Evolutionary conservation across 2,113 vertebrate species (phyloP), one percentile per base, ranked within the genome.

Genomic region (Pithys albifrons): DNA sequence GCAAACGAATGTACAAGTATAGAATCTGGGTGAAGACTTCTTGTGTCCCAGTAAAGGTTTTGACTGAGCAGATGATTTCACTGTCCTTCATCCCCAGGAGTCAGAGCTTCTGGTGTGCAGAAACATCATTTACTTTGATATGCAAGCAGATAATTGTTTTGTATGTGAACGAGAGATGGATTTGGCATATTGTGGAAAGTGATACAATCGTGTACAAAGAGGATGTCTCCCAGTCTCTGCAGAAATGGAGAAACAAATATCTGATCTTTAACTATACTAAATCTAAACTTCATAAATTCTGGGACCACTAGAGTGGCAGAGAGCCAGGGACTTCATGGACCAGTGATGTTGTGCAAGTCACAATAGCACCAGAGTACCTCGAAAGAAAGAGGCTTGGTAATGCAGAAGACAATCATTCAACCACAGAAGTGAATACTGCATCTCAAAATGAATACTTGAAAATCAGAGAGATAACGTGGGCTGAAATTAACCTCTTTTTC

Each of bases 231-330:
- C 33, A 58, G 22, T 19, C 33, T 58, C 28, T 72, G 29, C 31
- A 77, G 41, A 92, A 55, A 51, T 6, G 8, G 23, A 87, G 35
- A 33, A 93, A 48, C 54, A 91, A 55, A 75, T 87, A 80, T 27
- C 23, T 12, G 14, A 16, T 66, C 28, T 71, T 74, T 62, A 87
- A 52, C 27, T 62, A 3, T 19, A 82, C 48, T 82, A 79, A 41
- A 82, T 70, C 19, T 82, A 82, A 91, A 54, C 7, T 51, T 79
- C 17, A 92, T 48, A 72, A 95, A 88, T 49, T 74, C 66, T 41
- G 18, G 51, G 35, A 39, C 7, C 35, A 29, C n/a, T 12, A 5
- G 19, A 48, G 48, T 1, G 6, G 13, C 18, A 39, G 54, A 7
- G 22, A 83, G 18, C 9, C 19, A 35, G 18, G 35, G 25, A 2